Evolutionary conservation across 2,888 invertebrate species (phyloP).

Genomic region (Cantharis lateralis): DNA sequence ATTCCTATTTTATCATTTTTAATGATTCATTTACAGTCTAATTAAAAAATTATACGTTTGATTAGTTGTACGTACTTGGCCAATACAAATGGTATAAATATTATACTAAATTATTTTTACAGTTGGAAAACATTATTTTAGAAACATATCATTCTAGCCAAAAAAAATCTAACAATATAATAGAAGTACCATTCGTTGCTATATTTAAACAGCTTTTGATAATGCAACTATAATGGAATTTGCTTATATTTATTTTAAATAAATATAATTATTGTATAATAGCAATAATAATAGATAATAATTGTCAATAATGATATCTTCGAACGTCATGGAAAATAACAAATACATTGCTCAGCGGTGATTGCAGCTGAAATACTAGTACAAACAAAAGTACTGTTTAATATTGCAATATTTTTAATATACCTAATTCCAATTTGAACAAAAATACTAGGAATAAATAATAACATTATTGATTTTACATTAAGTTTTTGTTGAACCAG

Average conservation of each 20-base stretch:
- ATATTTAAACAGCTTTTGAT: not conserved
- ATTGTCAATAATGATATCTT: not conserved
- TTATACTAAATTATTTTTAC: not conserved
- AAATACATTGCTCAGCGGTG: not conserved
- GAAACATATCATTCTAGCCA: not conserved
- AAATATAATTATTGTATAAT: not conserved
- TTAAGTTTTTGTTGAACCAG: not conserved
- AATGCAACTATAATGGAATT: not conserved
- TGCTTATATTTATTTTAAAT: not conserved
- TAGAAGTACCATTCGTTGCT: not conserved
- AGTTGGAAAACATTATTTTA: not conserved
- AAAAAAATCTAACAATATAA: not conserved
- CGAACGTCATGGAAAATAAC: not conserved
- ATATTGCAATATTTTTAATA: not conserved
- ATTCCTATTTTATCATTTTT: not conserved
- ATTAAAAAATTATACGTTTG: not conserved
- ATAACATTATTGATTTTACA: not conserved
- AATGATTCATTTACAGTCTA: not conserved
- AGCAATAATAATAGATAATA: not conserved
- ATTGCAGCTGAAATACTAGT: not conserved
- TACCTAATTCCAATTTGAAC: not conserved
- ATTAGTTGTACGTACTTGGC: not conserved
- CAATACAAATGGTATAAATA: not conserved
- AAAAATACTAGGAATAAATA: not conserved
- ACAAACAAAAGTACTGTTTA: no score